Evolutionary conservation across 2,888 invertebrate genomes (phyloP).

Genomic region (Eupithecia pulchellata): DNA sequence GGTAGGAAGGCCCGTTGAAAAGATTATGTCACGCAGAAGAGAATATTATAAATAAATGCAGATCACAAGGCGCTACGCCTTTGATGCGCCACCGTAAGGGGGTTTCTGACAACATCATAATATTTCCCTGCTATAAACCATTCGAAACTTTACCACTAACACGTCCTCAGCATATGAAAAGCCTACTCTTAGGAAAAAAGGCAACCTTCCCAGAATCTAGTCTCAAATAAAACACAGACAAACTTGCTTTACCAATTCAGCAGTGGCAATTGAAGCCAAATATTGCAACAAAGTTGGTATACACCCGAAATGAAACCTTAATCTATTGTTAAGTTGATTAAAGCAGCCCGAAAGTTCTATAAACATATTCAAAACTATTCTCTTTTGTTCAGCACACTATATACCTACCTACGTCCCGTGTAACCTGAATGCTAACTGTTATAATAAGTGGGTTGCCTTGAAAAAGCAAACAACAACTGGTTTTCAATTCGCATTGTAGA

Average conservation of each 20-base stretch:
- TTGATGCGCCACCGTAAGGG: not conserved
- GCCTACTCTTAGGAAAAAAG: not conserved
- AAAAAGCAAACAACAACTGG: conserved; percentile 43
- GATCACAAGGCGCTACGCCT: not conserved
- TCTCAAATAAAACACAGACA: not conserved
- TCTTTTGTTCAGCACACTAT: conserved; percentile 22
- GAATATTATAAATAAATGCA: not conserved
- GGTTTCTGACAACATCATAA: not conserved
- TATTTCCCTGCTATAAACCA: not conserved
- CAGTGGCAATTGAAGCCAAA: not conserved
- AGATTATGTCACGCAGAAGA: not conserved
- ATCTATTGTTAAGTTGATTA: not conserved
- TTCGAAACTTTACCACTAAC: too few species aligned
- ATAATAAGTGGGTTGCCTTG: conserved; percentile 43
- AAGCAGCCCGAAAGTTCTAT: conserved; percentile 2
- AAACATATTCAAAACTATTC: not conserved
- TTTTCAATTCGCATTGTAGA: conserved; percentile 46
- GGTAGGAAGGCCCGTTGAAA: not conserved
- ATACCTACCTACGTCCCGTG: conserved; percentile 20
- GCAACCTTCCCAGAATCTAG: not conserved
- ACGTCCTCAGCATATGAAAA: not conserved
- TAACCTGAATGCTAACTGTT: conserved; percentile 41
- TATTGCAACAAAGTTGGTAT: not conserved
- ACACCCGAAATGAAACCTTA: not conserved
- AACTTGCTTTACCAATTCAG: not conserved